Percentiles rank a stretch among this genome's conserved stretches.
phyloP scores from a whole-genome alignment of 1,140 invertebrate species.

The Micrasema longulum region DNA sequence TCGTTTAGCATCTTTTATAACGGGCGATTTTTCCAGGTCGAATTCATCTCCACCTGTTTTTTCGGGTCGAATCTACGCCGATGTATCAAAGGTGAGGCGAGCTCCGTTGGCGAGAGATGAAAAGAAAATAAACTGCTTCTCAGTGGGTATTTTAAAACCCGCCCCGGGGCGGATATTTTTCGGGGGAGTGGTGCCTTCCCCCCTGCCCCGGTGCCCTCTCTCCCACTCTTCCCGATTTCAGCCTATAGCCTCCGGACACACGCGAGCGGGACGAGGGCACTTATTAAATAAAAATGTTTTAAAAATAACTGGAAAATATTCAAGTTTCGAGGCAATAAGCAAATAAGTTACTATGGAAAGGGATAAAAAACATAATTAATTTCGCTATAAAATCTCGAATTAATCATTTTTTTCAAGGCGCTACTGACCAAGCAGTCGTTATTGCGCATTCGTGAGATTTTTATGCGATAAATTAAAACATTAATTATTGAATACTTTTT shows the following conservation, averaged over 20 bases:
- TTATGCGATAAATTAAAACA: too few relatives aligned
- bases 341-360: background rate
- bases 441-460: too few relatives aligned
- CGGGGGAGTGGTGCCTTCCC: slow-evolving; percentile 24
- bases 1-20: slow-evolving; percentile 1
- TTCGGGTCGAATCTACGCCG: background rate
- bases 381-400: background rate
- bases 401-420: too few relatives aligned
- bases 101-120: slow-evolving; percentile 50
- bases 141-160: slow-evolving; percentile 47
- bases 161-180: slow-evolving; percentile 50
- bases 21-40: too few relatives aligned
- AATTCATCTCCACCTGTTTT: slow-evolving; percentile 17
- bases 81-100: slow-evolving; percentile 41
- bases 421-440: too few relatives aligned
- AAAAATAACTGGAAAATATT: slow-evolving; percentile 16
- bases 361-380: slow-evolving; percentile 1
- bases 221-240: background rate
- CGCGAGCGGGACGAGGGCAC: slow-evolving; percentile 10
- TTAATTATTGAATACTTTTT: too few relatives aligned
- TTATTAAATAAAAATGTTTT: slow-evolving; percentile 36
- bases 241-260: slow-evolving; percentile 6
- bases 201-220: background rate
- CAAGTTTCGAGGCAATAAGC: background rate
- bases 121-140: slow-evolving; percentile 52